These are phyloP conservation scores for Hydropsyche tenuis DNA, from an alignment of 1,140 invertebrate genomes.

Conservation along the genomic window DNA sequence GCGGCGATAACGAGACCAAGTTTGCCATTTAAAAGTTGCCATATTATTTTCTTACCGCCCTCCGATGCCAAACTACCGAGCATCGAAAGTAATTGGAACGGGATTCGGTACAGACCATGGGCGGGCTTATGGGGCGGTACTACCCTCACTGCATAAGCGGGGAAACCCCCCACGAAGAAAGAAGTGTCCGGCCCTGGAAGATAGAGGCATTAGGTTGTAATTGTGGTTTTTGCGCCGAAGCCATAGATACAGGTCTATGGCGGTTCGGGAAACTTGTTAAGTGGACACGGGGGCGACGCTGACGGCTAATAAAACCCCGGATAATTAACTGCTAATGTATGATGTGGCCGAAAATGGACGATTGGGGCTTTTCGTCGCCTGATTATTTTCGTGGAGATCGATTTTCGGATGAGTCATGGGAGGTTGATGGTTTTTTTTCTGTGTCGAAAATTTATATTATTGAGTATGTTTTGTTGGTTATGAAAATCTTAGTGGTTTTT, in stretches of 20 bases:
- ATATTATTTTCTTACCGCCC: no score
- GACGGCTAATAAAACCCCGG: slow-evolving; percentile 33
- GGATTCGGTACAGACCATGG: not conserved
- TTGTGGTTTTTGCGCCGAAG: slow-evolving; percentile 45
- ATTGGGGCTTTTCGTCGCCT: no score
- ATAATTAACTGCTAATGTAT: slow-evolving; percentile 39
- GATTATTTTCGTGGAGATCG: no score
- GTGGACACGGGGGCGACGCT: slow-evolving; percentile 39
- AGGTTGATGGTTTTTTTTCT: no score
- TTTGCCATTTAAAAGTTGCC: slow-evolving; percentile 1
- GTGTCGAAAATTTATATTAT: no score
- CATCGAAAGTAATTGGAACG: slow-evolving; percentile 23
- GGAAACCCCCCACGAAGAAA: slow-evolving; percentile 36
- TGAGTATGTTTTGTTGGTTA: no score
- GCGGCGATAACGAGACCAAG: no score
- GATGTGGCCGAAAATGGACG: not conserved
- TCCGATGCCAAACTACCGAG: no score
- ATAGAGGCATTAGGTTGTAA: slow-evolving; percentile 51
- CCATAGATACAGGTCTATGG: not conserved
- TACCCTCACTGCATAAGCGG: not conserved
- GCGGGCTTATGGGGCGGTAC: not conserved
- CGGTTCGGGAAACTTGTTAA: slow-evolving; percentile 47
- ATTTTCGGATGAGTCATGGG: no score
- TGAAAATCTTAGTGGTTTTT: no score
- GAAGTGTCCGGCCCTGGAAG: slow-evolving; percentile 46